phyloP scores from a whole-genome alignment of 2,113 vertebrate species.

The Perca schrenkii region DNA sequence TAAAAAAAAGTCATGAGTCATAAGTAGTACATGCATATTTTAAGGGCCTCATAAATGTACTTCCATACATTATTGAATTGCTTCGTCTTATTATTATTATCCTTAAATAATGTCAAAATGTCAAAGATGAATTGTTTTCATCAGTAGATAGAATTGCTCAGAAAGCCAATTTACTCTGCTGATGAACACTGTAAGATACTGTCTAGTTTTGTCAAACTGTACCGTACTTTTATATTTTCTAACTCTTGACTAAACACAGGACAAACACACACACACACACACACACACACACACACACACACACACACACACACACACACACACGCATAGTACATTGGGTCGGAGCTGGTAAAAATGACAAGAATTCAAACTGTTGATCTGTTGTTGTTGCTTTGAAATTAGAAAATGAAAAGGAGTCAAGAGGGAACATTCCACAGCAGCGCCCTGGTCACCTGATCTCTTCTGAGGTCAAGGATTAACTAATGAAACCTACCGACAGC shows the following conservation, averaged over 20 bases:
- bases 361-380: conserved; percentile 46
- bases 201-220: neutral
- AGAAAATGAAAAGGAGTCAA: conserved; percentile 74
- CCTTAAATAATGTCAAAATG: too few relatives aligned
- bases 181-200: neutral
- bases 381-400: conserved; percentile 61
- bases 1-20: too few relatives aligned
- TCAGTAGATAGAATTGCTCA: neutral
- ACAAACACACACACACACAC: neutral
- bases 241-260: neutral
- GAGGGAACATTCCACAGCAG: conserved; percentile 75
- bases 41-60: too few relatives aligned
- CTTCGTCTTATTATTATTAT: too few relatives aligned
- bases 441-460: conserved; percentile 77
- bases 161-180: neutral
- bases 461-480: conserved; percentile 73
- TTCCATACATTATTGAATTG: too few relatives aligned
- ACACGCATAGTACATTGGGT: neutral
- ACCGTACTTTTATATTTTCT: neutral
- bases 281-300: neutral
- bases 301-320: neutral
- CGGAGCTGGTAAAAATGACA: conserved; percentile 39
- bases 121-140: neutral
- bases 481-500: conserved; percentile 71
- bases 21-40: too few relatives aligned